Evolutionary conservation across 2,888 invertebrate species (phyloP), one percentile per base, ranked within the genome.

Genomic region (Augiades crinisus): DNA sequence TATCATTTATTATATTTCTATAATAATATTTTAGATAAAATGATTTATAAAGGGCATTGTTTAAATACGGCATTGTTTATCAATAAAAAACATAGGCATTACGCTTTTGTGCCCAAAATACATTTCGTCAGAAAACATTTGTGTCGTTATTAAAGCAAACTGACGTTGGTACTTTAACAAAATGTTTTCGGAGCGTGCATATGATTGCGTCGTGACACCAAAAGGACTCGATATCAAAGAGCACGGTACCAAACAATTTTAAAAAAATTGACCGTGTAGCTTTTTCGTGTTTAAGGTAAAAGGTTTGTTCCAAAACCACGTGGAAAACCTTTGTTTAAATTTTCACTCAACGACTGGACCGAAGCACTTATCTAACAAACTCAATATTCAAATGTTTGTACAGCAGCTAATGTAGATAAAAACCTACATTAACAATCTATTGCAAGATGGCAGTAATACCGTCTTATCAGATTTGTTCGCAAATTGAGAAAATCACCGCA

Each of bases 171-270:
- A 45, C 31, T 40, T 55, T 51, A 55, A 27, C 50, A 58, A 61
- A 67, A 65, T 62, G 61, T 65, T 69, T 68, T 62, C 63, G 59
- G 61, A 61, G 62, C 65, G 64, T 75, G 72, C 62, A 65, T 70
- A 62, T 73, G 74, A 78, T 72, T 68, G 64, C 62, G 65, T 59
- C 65, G 58, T 70, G 75, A 69, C 72, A 70, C 62, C 67, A 67
- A 72, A 67, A 76, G 63, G 65, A 67, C 63, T 62, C 68, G 68
- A 70, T 75, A 74, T 78, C 81, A 81, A 82, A 81, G 79, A 68
- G 65, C 59, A 62, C 59, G 58, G 59, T 56, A 64, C 64, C 78
- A 70, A 72, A 71, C 68, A 67, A 70, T 74, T 75, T 70, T 61
- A 69, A 78, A 72, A 49, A 66, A 61, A 59, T 56, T 56, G 52